These are phyloP conservation scores for Endotricha flammealis DNA, from an alignment of 2,888 invertebrate genomes.

Conservation along the genomic window DNA sequence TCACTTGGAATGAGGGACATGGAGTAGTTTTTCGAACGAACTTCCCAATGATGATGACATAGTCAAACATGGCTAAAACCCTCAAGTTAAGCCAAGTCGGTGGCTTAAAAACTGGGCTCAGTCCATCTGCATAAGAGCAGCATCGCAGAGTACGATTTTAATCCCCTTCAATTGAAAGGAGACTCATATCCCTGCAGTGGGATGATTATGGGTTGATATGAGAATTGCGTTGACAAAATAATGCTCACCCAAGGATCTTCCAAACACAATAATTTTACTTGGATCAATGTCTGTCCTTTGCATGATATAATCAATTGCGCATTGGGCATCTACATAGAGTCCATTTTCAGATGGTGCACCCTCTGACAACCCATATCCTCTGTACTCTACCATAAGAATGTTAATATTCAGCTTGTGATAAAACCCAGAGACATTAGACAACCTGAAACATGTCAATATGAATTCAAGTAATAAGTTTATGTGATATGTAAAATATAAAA, in stretches of 20 bases:
- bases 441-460: constrained; percentile 59
- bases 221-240: too few relatives aligned
- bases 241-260: constrained; percentile 88
- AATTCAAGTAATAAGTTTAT: not conserved
- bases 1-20: too few relatives aligned
- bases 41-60: too few relatives aligned
- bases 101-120: too few relatives aligned
- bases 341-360: constrained; percentile 93
- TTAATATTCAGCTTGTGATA: constrained; percentile 90
- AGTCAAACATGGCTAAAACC: too few relatives aligned
- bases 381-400: constrained; percentile 94
- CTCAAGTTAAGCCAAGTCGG: too few relatives aligned
- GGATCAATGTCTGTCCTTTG: constrained; percentile 90
- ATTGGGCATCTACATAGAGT: constrained; percentile 90
- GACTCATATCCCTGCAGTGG: too few relatives aligned
- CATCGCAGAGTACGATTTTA: too few relatives aligned
- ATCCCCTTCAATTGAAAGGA: too few relatives aligned
- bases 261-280: constrained; percentile 91
- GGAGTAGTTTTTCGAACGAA: too few relatives aligned
- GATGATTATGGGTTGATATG: too few relatives aligned
- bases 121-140: too few relatives aligned
- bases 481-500: not conserved
- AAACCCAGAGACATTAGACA: constrained; percentile 92
- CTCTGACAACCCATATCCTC: constrained; percentile 95
- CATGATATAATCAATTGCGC: constrained; percentile 90